Percentiles rank a stretch among this genome's conserved stretches.
phyloP scores from a whole-genome alignment of 2,797 vertebrate species.

The Hyperoplus immaculatus region DNA sequence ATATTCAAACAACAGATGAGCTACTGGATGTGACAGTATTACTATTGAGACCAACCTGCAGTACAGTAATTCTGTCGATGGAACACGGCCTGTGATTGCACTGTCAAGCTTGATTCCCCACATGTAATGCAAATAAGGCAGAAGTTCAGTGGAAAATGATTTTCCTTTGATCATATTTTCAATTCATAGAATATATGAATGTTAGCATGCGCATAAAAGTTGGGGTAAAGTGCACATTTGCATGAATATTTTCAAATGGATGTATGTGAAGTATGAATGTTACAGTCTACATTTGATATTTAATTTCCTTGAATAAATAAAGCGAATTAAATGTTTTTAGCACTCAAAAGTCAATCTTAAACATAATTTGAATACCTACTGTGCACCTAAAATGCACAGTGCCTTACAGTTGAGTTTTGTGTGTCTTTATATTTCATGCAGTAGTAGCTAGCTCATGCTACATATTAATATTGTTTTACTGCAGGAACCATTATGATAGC shows the following conservation, averaged over 20 bases:
- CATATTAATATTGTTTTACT: slow-evolving; percentile 1
- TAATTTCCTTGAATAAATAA: background rate
- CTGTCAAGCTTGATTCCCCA: background rate
- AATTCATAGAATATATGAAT: background rate
- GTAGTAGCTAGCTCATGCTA: slow-evolving; percentile 28
- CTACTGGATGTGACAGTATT: background rate
- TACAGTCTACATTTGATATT: background rate
- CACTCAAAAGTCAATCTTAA: background rate
- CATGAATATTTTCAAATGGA: background rate
- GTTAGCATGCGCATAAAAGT: background rate
- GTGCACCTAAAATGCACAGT: too few relatives aligned
- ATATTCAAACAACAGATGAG: background rate
- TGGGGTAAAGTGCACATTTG: background rate
- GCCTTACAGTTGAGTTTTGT: background rate
- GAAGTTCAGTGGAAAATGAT: background rate
- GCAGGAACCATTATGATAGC: slow-evolving; percentile 26
- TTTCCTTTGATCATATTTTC: background rate
- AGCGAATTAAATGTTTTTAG: background rate
- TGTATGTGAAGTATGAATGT: background rate
- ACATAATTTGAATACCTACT: background rate
- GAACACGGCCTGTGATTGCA: background rate
- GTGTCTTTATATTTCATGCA: slow-evolving; percentile 17
- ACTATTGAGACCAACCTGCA: background rate
- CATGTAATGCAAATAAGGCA: background rate
- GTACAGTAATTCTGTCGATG: too few relatives aligned